A percentile compares a stretch with the other conserved stretches of the same genome.
phyloP scores from a whole-genome alignment of 2,888 invertebrate genomes.

The Melieria picta region DNA sequence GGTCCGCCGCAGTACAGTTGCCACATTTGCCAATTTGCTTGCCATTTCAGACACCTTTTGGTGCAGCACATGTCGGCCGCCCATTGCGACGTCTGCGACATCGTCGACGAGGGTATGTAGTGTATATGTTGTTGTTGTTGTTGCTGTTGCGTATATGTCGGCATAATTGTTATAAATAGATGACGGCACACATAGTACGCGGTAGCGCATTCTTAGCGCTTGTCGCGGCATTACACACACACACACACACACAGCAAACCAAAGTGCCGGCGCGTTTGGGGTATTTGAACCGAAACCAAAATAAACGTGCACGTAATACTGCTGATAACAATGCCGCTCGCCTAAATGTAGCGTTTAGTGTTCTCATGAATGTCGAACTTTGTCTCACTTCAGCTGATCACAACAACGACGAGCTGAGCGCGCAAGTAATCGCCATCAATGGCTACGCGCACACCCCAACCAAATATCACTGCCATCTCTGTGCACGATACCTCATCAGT shows the following conservation, averaged over 20 bases:
- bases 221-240: no score
- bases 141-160: background rate
- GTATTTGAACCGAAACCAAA: no score
- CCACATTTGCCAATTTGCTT: conserved; percentile 28
- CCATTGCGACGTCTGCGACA: background rate
- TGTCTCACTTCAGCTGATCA: no score
- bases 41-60: conserved; percentile 36
- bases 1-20: conserved; percentile 35
- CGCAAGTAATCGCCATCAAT: conserved; percentile 6
- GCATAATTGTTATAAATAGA: background rate
- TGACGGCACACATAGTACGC: background rate
- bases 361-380: no score
- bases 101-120: background rate
- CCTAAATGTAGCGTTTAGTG: no score
- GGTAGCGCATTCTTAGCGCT: no score
- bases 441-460: background rate
- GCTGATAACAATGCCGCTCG: no score
- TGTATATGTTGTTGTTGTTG: background rate
- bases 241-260: no score
- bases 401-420: no score
- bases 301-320: no score
- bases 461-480: conserved; percentile 32
- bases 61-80: conserved; percentile 27
- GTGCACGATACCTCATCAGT: conserved; percentile 32
- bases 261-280: no score